phyloP scores from a whole-genome alignment of 2,797 vertebrate species.

The Bradypodion ventrale region DNA sequence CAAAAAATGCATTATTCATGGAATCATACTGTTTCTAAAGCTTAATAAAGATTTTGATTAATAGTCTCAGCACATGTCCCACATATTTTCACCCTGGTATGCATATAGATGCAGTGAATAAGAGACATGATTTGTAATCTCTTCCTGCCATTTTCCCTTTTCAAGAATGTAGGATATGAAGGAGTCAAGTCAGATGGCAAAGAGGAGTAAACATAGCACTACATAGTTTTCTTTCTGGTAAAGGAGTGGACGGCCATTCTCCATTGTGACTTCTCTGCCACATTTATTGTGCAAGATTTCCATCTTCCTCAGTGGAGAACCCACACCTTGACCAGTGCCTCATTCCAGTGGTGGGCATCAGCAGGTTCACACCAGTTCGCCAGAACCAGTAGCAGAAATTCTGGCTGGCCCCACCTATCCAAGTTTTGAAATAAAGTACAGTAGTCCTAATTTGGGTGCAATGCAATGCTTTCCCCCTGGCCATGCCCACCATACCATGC shows the following conservation, averaged over 20 bases:
- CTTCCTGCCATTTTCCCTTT: constrained; percentile 43
- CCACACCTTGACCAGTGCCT: not conserved
- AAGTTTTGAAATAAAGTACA: too few relatives aligned
- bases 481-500: too few relatives aligned
- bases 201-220: constrained; percentile 41
- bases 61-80: constrained; percentile 56
- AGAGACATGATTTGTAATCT: constrained; percentile 37
- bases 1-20: constrained; percentile 70
- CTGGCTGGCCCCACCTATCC: too few relatives aligned
- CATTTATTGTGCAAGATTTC: not conserved
- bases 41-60: constrained; percentile 75
- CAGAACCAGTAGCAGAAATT: too few relatives aligned
- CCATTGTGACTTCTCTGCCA: constrained; percentile 26
- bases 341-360: too few relatives aligned
- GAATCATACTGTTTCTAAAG: constrained; percentile 63
- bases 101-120: constrained; percentile 49
- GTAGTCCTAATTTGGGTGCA: too few relatives aligned
- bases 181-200: constrained; percentile 41
- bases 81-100: constrained; percentile 55
- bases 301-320: not conserved
- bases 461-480: too few relatives aligned
- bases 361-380: too few relatives aligned
- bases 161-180: constrained; percentile 39
- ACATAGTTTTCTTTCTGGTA: constrained; percentile 49
- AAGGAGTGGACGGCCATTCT: constrained; percentile 16